Conservation (phyloP, 2,113 vertebrate genomes). For the Pedetes capensis region DNA sequence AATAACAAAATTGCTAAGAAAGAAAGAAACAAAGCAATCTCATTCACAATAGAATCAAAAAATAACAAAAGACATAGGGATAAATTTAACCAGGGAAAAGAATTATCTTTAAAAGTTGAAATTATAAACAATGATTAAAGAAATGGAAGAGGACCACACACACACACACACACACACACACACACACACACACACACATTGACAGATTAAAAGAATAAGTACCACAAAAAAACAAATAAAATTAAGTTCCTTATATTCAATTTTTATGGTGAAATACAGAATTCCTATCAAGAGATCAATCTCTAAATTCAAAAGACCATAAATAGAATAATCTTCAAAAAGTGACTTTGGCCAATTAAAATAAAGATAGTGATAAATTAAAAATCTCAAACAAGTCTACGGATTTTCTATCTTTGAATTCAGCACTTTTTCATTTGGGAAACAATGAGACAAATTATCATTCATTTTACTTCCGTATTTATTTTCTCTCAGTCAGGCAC, state of each 20-base stretch:
- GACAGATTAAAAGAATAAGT: too few species aligned
- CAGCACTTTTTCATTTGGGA: background rate
- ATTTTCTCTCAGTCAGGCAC: background rate
- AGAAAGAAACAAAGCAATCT: background rate
- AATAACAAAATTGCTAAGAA: background rate
- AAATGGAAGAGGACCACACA: background rate
- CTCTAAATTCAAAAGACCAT: background rate
- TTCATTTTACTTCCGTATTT: background rate
- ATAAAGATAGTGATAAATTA: background rate
- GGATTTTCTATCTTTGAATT: background rate
- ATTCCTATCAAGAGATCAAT: slow-evolving; percentile 33
- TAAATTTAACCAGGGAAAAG: background rate
- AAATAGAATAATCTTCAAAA: background rate
- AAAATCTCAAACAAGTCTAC: background rate
- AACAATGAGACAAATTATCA: background rate
- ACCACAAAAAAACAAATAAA: too few species aligned
- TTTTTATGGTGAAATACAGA: slow-evolving; percentile 9
- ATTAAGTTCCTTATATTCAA: background rate
- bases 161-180: background rate
- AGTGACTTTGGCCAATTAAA: background rate
- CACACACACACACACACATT: background rate
- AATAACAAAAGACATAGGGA: background rate
- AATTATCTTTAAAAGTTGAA: background rate
- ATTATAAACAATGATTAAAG: background rate
- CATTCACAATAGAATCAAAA: background rate